phyloP scores from a whole-genome alignment of 1,140 invertebrate genomes.

The Venturia canescens region DNA sequence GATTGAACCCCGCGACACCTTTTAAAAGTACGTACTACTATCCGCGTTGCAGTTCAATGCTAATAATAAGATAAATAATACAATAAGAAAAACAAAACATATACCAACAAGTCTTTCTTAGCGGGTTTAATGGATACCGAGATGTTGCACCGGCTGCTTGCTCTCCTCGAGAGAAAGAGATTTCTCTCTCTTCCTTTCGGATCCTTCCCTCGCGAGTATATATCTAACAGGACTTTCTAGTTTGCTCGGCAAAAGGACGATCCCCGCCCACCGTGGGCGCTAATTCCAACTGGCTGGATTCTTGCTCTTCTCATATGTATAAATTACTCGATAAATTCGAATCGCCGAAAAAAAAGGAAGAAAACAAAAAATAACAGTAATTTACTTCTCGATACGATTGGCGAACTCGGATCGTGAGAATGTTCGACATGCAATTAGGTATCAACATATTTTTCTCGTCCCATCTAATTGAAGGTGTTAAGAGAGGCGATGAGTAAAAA shows the following conservation, averaged over 20 bases:
- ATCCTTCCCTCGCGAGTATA: neutral
- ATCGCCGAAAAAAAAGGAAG: neutral
- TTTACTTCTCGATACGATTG: too few species aligned
- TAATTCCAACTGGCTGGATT: conserved; percentile 48
- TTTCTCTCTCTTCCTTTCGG: conserved; percentile 14
- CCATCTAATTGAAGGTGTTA: too few species aligned
- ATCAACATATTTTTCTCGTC: too few species aligned
- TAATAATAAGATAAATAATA: conserved; percentile 1
- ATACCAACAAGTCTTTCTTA: conserved; percentile 21
- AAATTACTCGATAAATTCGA: neutral
- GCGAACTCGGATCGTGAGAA: too few species aligned
- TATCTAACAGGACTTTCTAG: conserved; percentile 60
- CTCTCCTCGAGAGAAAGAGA: conserved; percentile 37
- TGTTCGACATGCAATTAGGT: too few species aligned
- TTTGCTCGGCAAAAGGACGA: conserved; percentile 56
- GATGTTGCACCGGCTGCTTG: conserved; percentile 45
- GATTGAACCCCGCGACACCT: conserved; percentile 28
- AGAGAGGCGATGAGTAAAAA: neutral
- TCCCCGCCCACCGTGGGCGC: conserved; percentile 54
- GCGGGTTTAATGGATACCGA: conserved; percentile 45
- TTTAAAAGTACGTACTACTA: conserved; percentile 27
- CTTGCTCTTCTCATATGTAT: conserved; percentile 31
- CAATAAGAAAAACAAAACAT: conserved; percentile 15
- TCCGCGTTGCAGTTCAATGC: conserved; percentile 19
- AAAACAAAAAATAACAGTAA: too few species aligned